phyloP scores from a whole-genome alignment of 2,113 vertebrate species.

The Pygoscelis antarcticus region DNA sequence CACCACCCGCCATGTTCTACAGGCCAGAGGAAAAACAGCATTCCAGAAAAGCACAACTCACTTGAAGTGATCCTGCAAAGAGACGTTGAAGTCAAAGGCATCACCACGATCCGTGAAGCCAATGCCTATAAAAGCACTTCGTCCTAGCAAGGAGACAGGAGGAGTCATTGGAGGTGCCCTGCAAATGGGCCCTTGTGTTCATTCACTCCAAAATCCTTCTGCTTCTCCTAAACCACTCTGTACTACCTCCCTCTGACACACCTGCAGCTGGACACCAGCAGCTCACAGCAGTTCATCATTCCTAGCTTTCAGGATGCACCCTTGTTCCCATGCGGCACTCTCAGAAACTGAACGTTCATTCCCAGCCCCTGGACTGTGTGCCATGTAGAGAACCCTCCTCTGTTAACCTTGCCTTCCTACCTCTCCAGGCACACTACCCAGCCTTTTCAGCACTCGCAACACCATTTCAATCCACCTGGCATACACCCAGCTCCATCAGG shows the following conservation, averaged over 20 bases:
- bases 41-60: slow-evolving; percentile 66
- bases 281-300: background rate
- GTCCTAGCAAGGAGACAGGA: slow-evolving; percentile 76
- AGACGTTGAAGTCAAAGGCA: slow-evolving; percentile 98
- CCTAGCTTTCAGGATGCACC: background rate
- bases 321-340: accelerated
- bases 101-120: slow-evolving; percentile 94
- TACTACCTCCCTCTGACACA: background rate
- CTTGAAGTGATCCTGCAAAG: slow-evolving; percentile 98
- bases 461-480: background rate
- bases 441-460: background rate
- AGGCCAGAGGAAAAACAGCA: background rate
- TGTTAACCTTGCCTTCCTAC: background rate
- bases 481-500: background rate
- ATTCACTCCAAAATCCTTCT: background rate
- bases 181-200: background rate
- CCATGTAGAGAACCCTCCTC: background rate
- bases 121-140: slow-evolving; percentile 95
- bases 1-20: background rate
- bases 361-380: background rate
- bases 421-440: background rate
- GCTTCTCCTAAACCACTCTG: background rate
- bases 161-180: background rate
- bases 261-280: background rate
- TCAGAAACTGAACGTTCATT: background rate